phyloP scores from a whole-genome alignment of 2,888 invertebrate genomes.

The Microchrysa polita region DNA sequence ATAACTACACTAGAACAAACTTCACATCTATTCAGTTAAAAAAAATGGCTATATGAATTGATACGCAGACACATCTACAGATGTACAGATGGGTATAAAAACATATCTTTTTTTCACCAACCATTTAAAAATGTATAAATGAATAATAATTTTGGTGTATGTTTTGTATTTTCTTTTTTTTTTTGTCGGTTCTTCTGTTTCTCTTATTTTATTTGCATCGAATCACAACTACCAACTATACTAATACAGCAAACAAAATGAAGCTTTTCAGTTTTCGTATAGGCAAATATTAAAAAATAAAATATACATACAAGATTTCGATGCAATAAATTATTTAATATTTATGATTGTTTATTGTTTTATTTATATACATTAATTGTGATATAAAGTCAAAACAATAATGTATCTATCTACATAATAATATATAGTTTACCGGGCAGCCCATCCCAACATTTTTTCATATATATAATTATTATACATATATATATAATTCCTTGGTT shows the following conservation, averaged over 20 bases:
- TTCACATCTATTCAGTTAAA: too few relatives aligned
- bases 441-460: constrained; percentile 65
- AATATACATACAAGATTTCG: constrained; percentile 52
- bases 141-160: constrained; percentile 2
- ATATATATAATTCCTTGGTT: constrained; percentile 49
- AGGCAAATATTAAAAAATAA: constrained; percentile 46
- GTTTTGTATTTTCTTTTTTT: constrained; percentile 5
- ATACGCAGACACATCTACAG: too few relatives aligned
- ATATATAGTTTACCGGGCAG: constrained; percentile 65
- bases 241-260: too few relatives aligned
- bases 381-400: not conserved
- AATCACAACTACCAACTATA: not conserved
- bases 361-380: constrained; percentile 6
- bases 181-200: constrained; percentile 18
- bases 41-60: too few relatives aligned
- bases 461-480: constrained; percentile 13
- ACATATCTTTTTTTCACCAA: not conserved
- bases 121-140: not conserved
- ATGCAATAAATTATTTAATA: constrained; percentile 12
- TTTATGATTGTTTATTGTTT: constrained; percentile 9
- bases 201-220: constrained; percentile 2
- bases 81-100: too few relatives aligned
- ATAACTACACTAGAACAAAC: too few relatives aligned
- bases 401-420: constrained; percentile 6
- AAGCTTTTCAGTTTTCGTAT: too few relatives aligned